These are phyloP conservation scores for Tetramorium parvispinum DNA, from an alignment of 1,140 invertebrate species.

Conservation along the genomic window DNA sequence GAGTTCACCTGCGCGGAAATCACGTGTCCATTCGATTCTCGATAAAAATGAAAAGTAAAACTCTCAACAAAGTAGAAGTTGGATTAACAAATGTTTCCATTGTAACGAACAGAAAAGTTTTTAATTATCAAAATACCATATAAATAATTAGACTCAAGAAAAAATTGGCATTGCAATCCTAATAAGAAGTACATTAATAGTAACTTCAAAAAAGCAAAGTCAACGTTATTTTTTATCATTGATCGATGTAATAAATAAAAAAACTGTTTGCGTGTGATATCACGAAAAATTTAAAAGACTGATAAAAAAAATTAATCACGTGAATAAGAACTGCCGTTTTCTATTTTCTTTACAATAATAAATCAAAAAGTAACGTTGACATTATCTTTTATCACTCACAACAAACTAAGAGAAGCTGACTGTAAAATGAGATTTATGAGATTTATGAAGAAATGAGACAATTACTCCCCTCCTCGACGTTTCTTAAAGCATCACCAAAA, in stretches of 20 bases:
- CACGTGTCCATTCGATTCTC: neutral
- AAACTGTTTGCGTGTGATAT: neutral
- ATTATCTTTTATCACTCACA: neutral
- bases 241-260: neutral
- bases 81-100: neutral
- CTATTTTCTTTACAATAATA: neutral
- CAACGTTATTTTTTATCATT: neutral
- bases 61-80: neutral
- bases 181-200: neutral
- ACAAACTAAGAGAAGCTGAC: neutral
- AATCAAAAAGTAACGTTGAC: neutral
- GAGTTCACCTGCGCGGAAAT: neutral
- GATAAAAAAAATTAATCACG: neutral
- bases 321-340: neutral
- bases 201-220: neutral
- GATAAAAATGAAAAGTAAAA: neutral
- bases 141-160: neutral
- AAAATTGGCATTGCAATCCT: no score
- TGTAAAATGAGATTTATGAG: neutral
- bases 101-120: neutral
- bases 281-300: neutral
- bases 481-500: neutral
- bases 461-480: neutral
- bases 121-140: neutral
- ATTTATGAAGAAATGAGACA: neutral